phyloP scores from a whole-genome alignment of 2,797 vertebrate species.

The Propithecus perrieri region DNA sequence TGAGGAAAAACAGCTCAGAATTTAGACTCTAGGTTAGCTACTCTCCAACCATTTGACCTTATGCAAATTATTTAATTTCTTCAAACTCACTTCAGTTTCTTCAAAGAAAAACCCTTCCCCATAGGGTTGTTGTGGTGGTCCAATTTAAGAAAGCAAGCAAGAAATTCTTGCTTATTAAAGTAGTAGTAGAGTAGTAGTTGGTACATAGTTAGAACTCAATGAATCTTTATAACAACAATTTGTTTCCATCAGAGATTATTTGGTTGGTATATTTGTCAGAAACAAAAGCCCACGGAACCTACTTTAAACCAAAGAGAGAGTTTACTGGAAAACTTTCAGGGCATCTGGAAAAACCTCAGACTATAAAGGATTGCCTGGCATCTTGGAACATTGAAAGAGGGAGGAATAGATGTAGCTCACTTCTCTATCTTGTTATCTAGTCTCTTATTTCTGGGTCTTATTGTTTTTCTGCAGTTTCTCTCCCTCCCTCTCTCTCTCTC shows the following conservation, averaged over 20 bases:
- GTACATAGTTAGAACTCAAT: neutral
- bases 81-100: neutral
- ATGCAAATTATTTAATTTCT: neutral
- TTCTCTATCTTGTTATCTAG: neutral
- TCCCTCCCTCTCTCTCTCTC: accelerated
- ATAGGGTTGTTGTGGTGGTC: neutral
- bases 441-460: neutral
- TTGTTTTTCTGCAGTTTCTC: neutral
- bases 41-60: neutral
- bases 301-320: neutral
- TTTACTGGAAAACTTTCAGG: neutral
- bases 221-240: neutral
- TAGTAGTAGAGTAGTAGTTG: neutral
- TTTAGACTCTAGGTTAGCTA: neutral
- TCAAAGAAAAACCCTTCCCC: neutral
- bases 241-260: neutral
- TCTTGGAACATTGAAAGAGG: neutral
- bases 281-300: neutral
- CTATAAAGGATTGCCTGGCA: neutral
- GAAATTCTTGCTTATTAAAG: neutral
- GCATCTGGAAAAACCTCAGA: neutral
- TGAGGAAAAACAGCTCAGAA: neutral
- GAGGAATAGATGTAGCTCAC: neutral
- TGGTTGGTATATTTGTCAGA: neutral
- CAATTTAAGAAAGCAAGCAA: neutral